Conservation (phyloP, 2,888 invertebrate species). For the Strigamia crassipes region DNA sequence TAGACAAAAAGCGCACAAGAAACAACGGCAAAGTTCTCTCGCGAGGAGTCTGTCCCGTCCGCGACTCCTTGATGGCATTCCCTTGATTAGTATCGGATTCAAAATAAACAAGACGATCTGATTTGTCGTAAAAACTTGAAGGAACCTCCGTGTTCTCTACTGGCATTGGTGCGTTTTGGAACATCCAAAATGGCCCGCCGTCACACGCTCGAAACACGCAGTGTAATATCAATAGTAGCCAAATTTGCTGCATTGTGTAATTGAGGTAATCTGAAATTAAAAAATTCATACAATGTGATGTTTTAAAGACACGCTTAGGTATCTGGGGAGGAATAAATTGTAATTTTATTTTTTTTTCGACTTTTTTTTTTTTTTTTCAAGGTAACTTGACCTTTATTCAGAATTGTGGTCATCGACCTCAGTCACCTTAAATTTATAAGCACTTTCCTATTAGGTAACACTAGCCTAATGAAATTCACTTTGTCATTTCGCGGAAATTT, state of each 20-base stretch:
- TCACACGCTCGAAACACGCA: not conserved
- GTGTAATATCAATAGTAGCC: not conserved
- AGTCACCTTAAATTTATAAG: not conserved
- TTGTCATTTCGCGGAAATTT: not conserved
- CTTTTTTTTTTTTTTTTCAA: not conserved
- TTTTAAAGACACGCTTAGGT: not conserved
- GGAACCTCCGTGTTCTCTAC: not conserved
- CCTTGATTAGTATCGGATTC: constrained; percentile 8
- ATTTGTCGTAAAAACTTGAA: constrained; percentile 8
- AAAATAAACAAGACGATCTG: constrained; percentile 20
- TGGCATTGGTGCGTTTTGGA: not conserved
- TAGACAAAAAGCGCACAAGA: constrained; percentile 21
- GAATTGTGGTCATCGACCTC: constrained; percentile 1
- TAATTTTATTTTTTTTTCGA: not conserved
- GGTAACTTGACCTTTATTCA: constrained; percentile 23
- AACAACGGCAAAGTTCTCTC: constrained; percentile 6
- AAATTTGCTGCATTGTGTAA: not conserved
- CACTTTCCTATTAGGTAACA: constrained; percentile 26
- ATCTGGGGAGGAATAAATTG: not conserved
- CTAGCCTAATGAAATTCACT: constrained; percentile 34
- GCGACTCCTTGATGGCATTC: constrained; percentile 26
- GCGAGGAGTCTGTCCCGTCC: not conserved
- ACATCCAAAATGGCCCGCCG: constrained; percentile 8
- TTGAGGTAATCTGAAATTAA: not conserved
- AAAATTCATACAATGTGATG: not conserved